Base-by-base conservation (phyloP, 2,888 invertebrate genomes). In the Marasmarcha lunaedactyla region DNA sequence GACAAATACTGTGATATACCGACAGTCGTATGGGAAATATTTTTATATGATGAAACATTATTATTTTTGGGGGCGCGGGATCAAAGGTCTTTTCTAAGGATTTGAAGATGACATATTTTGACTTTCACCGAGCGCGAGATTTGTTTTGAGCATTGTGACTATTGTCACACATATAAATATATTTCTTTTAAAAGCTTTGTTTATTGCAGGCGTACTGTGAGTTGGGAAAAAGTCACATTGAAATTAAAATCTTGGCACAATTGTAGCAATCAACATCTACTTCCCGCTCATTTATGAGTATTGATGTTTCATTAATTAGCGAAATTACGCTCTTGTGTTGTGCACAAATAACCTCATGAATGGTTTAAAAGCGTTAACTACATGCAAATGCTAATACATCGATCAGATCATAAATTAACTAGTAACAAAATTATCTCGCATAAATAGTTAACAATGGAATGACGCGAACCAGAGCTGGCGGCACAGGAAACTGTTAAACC, bases 31-130 rank as follows among this genome's bases (percentile, higher is more conserved):
- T 76, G 71, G 71, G 69, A 81, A 83, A 83, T 83, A 83, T 83
- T 83, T 83, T 83, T 78, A 79, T 83, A 81, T 83, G 78, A 83
- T 81, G 83, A 83, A 83, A 81, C 81, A 79, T 83, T 81, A 81
- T 83, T 83, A 83, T 81, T 81, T 81, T 71, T 77, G 69, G 81
- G 83, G 78, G 68, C 62, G 68, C 55, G 67, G 71, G 73, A 78
- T 79, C 81, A 78, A 63, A 66, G 71, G 72, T 69, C 64, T 61
- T 60, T 65, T 60, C 69, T 62, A 71, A 64, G 71, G 78, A 71
- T 78, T 77, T 20, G 4, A 20, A 20, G 20, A 20, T 20, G 20
- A 20, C 20, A 20, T 5, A 20, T 20, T 74, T 70, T 62, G 61
- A 60, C 67, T 60, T 63, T 63, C 55, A 53, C 56, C 57, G 51